Conservation (phyloP, 1,140 invertebrate species). For the Notospermus geniculatus region DNA sequence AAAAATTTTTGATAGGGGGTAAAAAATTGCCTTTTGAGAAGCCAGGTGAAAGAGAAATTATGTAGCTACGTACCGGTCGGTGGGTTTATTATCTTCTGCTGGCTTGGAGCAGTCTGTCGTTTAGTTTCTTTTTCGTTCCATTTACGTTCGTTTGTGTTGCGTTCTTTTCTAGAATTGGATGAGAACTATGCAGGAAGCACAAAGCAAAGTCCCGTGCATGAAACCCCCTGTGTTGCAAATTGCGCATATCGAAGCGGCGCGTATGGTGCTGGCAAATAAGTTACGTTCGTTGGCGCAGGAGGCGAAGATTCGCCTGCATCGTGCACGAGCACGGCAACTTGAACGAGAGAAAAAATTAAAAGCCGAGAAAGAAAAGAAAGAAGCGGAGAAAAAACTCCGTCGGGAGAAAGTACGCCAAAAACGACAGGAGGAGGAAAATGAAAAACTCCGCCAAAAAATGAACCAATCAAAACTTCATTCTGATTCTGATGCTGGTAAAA, state of each 20-base stretch:
- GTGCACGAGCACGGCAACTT: background rate
- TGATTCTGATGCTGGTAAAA: too few species aligned
- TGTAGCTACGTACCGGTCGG: too few species aligned
- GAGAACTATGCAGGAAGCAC: background rate
- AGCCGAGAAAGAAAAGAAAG: background rate
- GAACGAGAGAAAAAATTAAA: background rate
- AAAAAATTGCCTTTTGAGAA: too few species aligned
- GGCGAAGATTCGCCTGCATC: background rate
- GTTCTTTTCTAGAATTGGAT: background rate
- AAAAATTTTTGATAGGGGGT: too few species aligned
- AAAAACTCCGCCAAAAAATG: too few species aligned
- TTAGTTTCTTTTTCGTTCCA: background rate
- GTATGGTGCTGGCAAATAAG: background rate
- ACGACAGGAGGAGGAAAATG: too few species aligned
- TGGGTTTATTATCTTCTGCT: too few species aligned
- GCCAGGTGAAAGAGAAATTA: too few species aligned
- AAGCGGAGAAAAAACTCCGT: background rate
- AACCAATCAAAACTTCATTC: too few species aligned
- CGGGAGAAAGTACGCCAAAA: too few species aligned
- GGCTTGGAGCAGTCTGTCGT: too few species aligned
- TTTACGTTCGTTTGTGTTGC: conserved; percentile 4
- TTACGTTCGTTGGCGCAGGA: background rate
- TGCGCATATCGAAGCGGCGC: background rate
- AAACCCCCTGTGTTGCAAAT: conserved; percentile 2
- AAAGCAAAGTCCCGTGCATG: background rate